Evolutionary conservation across 2,113 vertebrate genomes (phyloP).

Genomic region (Nyctereutes procyonoides): DNA sequence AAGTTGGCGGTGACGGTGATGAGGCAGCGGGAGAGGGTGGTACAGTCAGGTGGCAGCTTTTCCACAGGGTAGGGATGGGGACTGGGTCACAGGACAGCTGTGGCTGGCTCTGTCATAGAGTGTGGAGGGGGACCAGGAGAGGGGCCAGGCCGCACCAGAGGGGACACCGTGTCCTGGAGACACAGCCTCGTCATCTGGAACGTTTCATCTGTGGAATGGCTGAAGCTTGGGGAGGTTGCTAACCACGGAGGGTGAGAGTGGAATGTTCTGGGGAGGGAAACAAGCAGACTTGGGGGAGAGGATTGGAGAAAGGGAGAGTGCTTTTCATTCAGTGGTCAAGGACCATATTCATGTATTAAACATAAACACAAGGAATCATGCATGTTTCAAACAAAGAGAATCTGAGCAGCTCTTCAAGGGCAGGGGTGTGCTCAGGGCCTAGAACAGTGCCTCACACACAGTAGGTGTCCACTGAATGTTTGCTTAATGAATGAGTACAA

Average conservation of each 20-base stretch:
- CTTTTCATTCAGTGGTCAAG: not conserved
- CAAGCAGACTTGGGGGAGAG: not conserved
- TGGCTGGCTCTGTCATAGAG: not conserved
- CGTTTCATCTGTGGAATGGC: too few relatives aligned
- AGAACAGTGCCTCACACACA: not conserved
- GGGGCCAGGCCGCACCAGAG: not conserved
- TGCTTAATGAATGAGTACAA: not conserved
- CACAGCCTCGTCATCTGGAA: not conserved
- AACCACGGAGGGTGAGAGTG: not conserved
- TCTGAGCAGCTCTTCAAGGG: not conserved
- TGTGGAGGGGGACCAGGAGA: not conserved
- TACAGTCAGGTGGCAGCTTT: not conserved
- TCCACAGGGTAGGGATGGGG: not conserved
- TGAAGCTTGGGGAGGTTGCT: not conserved
- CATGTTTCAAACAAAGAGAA: not conserved
- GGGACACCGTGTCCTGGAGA: not conserved
- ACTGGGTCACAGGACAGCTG: not conserved
- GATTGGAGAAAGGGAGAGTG: not conserved
- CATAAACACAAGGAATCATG: not conserved
- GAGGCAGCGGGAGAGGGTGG: not conserved
- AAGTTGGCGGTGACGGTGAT: not conserved
- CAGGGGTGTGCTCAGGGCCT: not conserved
- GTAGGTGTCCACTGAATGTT: not conserved
- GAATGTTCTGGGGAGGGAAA: not conserved
- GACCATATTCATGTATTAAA: not conserved